A percentile compares a stretch with the other conserved stretches of the same genome.
phyloP scores from a whole-genome alignment of 2,888 invertebrate genomes.

The Lutraria lutraria region DNA sequence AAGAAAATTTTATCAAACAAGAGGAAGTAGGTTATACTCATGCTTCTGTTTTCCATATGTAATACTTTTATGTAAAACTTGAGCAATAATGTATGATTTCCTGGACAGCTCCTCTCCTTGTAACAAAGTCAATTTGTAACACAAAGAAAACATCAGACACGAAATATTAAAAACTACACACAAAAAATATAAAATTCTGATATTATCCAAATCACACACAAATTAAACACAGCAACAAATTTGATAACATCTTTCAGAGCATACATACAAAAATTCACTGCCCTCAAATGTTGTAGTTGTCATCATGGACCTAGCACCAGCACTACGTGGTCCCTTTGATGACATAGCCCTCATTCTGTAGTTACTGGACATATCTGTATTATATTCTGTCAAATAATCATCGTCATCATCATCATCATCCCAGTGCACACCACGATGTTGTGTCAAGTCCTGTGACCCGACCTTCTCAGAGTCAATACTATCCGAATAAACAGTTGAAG shows the following conservation, averaged over 20 bases:
- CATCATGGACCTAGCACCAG: constrained; percentile 16
- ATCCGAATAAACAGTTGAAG: constrained; percentile 18
- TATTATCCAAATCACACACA: neutral
- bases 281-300: constrained; percentile 33
- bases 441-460: constrained; percentile 12
- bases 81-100: too few species aligned
- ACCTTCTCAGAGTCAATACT: constrained; percentile 18
- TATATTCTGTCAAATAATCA: constrained; percentile 30
- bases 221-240: neutral
- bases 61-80: too few species aligned
- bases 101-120: too few species aligned
- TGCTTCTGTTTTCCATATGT: too few species aligned
- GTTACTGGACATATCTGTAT: constrained; percentile 34
- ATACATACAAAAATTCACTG: constrained; percentile 40
- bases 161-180: neutral
- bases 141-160: neutral
- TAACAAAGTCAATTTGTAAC: too few species aligned
- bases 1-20: too few species aligned
- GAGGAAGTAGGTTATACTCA: too few species aligned
- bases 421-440: constrained; percentile 41
- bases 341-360: constrained; percentile 36
- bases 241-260: neutral
- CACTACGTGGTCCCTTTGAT: constrained; percentile 45
- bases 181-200: neutral
- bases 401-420: constrained; percentile 42